These are phyloP conservation scores for Sphaeramia orbicularis DNA, from an alignment of 2,797 vertebrate genomes.

Conservation along the genomic window DNA sequence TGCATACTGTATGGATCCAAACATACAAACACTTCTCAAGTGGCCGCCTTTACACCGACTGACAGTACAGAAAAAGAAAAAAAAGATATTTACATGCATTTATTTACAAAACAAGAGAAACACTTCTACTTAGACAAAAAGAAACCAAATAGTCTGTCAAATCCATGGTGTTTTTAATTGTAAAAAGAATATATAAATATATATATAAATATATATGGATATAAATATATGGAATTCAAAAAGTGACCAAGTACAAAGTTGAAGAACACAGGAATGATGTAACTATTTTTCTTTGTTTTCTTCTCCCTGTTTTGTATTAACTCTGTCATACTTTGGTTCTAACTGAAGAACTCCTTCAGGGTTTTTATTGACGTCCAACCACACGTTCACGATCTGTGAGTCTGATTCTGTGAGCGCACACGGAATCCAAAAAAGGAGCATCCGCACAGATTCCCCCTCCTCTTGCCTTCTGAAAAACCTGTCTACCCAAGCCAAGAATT, in stretches of 20 bases:
- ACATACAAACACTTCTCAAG: slow-evolving; percentile 49
- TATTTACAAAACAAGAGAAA: slow-evolving; percentile 82
- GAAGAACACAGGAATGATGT: slow-evolving; percentile 81
- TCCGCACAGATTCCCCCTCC: slow-evolving; percentile 17
- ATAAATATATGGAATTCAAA: slow-evolving; percentile 87
- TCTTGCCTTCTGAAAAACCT: slow-evolving; percentile 49
- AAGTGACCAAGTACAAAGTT: slow-evolving; percentile 82
- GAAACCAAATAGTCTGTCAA: slow-evolving; percentile 89
- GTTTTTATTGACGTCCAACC: slow-evolving; percentile 5
- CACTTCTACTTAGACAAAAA: slow-evolving; percentile 84
- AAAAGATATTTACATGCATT: slow-evolving; percentile 85
- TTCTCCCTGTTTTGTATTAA: slow-evolving; percentile 67
- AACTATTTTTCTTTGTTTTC: slow-evolving; percentile 59
- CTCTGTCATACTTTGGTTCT: slow-evolving; percentile 53
- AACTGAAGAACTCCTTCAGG: slow-evolving; percentile 15
- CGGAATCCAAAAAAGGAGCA: slow-evolving; percentile 37
- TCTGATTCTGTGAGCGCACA: slow-evolving; percentile 11
- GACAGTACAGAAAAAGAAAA: slow-evolving; percentile 60
- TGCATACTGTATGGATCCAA: slow-evolving; percentile 60
- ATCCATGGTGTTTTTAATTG: slow-evolving; percentile 88
- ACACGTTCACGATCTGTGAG: slow-evolving; percentile 1
- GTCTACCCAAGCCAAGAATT: slow-evolving; percentile 72
- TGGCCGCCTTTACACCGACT: slow-evolving; percentile 60
- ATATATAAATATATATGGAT: slow-evolving; percentile 84
- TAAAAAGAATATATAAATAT: slow-evolving; percentile 88